These are phyloP conservation scores for Hoplodrina blanda DNA, from an alignment of 2,888 invertebrate genomes.

Conservation along the genomic window DNA sequence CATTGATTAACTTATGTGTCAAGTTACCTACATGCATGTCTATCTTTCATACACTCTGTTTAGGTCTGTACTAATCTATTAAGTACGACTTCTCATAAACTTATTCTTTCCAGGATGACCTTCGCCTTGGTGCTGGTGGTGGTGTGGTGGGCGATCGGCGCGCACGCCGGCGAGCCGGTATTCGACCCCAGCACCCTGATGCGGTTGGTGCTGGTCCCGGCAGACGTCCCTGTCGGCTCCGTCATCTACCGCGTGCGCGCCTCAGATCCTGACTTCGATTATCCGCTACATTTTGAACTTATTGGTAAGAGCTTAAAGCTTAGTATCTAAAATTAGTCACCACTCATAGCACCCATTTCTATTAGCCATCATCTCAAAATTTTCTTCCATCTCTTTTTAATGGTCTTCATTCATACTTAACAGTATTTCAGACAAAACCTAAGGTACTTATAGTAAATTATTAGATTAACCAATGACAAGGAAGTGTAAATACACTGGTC, in stretches of 20 bases:
- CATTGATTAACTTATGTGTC: background rate
- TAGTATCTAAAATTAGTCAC: background rate
- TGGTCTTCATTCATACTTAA: background rate
- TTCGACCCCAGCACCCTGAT: slow-evolving; percentile 96
- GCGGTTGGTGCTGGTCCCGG: slow-evolving; percentile 95
- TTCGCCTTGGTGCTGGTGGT: slow-evolving; percentile 84
- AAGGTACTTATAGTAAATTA: background rate
- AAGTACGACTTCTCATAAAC: slow-evolving; percentile 1
- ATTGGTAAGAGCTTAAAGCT: slow-evolving; percentile 87
- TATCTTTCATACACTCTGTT: background rate
- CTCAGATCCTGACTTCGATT: slow-evolving; percentile 96
- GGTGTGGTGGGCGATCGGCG: slow-evolving; percentile 78
- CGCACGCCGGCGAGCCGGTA: slow-evolving; percentile 92
- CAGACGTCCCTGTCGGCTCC: slow-evolving; percentile 95
- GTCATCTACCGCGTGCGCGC: slow-evolving; percentile 97
- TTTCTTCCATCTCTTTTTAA: background rate
- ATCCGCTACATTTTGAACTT: slow-evolving; percentile 95
- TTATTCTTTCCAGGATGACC: slow-evolving; percentile 82
- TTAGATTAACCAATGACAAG: background rate
- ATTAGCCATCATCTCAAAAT: too few species aligned
- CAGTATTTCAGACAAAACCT: too few species aligned
- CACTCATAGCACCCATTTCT: too few species aligned
- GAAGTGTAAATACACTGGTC: background rate
- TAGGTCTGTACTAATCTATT: background rate
- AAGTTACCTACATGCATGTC: background rate